Evolutionary conservation across 2,888 invertebrate species (phyloP).

Genomic region (Penaeus monodon): DNA sequence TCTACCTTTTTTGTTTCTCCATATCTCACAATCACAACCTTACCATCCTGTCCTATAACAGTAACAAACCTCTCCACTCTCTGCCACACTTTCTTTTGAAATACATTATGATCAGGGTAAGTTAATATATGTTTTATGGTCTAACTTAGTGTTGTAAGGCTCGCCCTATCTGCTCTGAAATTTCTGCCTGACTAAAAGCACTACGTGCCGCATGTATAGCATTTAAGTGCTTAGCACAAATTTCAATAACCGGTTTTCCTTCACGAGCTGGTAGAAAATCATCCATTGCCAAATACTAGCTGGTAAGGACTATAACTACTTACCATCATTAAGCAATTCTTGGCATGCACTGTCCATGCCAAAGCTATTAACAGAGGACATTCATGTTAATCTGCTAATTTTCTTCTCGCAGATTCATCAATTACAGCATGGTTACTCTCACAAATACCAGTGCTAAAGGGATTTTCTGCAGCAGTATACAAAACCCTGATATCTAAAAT

Average conservation of each 20-base stretch:
- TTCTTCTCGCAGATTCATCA: too few species aligned
- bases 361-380: background rate
- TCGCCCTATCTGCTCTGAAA: background rate
- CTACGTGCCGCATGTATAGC: background rate
- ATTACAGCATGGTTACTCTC: too few species aligned
- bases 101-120: background rate
- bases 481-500: too few species aligned
- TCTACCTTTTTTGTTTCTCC: background rate
- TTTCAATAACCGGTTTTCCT: background rate
- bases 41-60: background rate
- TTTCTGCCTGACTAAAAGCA: background rate
- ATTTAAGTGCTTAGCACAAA: background rate
- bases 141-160: slow-evolving; percentile 4
- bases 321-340: slow-evolving; percentile 7
- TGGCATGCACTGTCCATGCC: slow-evolving; percentile 15
- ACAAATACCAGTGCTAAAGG: too few species aligned
- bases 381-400: background rate
- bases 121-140: background rate
- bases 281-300: slow-evolving; percentile 8
- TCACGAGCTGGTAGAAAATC: slow-evolving; percentile 15
- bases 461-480: too few species aligned
- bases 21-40: too few species aligned
- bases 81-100: background rate
- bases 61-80: background rate
- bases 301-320: slow-evolving; percentile 13